Percentiles rank a stretch among this genome's conserved stretches.
phyloP scores from a whole-genome alignment of 2,113 vertebrate genomes.

The Oryzias celebensis region DNA sequence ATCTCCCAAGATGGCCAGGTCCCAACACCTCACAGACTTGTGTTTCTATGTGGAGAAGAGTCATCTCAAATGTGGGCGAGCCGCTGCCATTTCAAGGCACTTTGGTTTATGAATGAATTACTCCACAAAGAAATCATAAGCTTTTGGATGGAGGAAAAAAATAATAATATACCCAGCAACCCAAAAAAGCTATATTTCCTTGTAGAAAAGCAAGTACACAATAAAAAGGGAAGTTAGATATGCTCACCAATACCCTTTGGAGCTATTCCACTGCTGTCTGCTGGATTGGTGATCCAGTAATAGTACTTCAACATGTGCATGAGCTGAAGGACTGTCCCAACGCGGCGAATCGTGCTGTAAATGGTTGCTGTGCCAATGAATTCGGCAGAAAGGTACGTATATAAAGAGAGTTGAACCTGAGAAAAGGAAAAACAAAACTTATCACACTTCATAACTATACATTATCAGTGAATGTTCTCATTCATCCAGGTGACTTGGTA shows the following conservation, averaged over 20 bases:
- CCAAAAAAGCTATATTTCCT: constrained; percentile 10
- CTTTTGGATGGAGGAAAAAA: constrained; percentile 17
- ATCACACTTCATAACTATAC: not conserved
- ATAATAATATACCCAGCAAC: not conserved
- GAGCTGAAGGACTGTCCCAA: constrained; percentile 93
- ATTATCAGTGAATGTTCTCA: not conserved
- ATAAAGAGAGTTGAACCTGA: constrained; percentile 92
- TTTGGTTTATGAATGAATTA: constrained; percentile 44
- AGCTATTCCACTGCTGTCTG: constrained; percentile 85
- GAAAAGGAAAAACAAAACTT: constrained; percentile 11
- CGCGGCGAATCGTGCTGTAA: constrained; percentile 92
- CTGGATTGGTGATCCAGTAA: constrained; percentile 93
- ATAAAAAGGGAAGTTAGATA: constrained; percentile 4
- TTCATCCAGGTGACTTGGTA: not conserved
- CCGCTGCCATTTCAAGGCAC: constrained; percentile 45
- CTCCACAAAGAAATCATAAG: constrained; percentile 15
- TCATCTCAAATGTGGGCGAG: constrained; percentile 54
- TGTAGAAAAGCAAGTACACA: not conserved
- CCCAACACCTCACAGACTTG: constrained; percentile 58
- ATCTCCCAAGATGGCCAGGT: constrained; percentile 48
- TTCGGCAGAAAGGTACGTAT: constrained; percentile 94
- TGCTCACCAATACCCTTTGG: constrained; percentile 91
- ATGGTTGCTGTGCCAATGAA: constrained; percentile 96
- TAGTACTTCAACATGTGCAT: constrained; percentile 97
- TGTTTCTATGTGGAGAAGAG: constrained; percentile 46